These are phyloP conservation scores for Sebastes paucispinis DNA, from an alignment of 2,797 vertebrate species.

Conservation along the genomic window DNA sequence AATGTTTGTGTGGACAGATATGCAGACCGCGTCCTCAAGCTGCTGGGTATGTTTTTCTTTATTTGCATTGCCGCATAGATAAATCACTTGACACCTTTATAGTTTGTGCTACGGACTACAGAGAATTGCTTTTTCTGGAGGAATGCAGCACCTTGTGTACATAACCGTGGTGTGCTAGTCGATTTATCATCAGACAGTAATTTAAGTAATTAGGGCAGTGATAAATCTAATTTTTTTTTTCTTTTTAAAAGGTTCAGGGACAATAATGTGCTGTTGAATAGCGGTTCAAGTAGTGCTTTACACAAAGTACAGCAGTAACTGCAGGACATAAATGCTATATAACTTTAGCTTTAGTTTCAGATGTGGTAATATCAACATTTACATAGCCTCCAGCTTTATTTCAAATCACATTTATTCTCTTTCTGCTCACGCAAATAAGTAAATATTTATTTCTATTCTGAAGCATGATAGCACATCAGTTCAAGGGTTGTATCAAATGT, in stretches of 20 bases:
- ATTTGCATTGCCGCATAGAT: constrained; percentile 73
- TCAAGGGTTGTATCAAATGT: constrained; percentile 36
- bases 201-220: constrained; percentile 77
- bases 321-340: constrained; percentile 4
- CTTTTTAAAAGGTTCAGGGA: constrained; percentile 44
- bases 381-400: neutral
- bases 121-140: constrained; percentile 75
- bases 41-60: constrained; percentile 64
- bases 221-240: constrained; percentile 70
- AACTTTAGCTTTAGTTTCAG: constrained; percentile 27
- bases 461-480: constrained; percentile 16
- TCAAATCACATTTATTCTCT: neutral
- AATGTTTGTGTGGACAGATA: constrained; percentile 62
- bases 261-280: constrained; percentile 56
- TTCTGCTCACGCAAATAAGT: constrained; percentile 5
- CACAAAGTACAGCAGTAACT: constrained; percentile 18
- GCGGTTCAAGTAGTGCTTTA: constrained; percentile 42
- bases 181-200: constrained; percentile 72
- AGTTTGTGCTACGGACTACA: constrained; percentile 68
- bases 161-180: constrained; percentile 41
- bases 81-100: constrained; percentile 73
- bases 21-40: constrained; percentile 59
- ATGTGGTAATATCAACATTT: neutral
- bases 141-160: constrained; percentile 68
- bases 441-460: constrained; percentile 5